These are phyloP conservation scores for Pachydiplax longipennis DNA, from an alignment of 2,888 invertebrate species.

Conservation along the genomic window DNA sequence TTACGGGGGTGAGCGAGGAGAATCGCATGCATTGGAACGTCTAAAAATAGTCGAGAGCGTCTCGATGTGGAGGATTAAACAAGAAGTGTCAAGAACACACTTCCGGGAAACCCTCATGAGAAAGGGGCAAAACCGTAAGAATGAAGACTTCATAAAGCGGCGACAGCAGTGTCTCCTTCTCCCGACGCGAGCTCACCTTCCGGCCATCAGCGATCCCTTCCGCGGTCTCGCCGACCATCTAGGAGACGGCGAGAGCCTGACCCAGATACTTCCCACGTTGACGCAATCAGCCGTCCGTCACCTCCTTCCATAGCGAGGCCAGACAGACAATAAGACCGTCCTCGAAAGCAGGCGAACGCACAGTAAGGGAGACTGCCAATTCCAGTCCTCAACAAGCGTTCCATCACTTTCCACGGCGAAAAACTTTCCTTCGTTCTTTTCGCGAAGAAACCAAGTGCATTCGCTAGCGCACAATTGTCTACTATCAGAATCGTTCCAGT, in stretches of 20 bases:
- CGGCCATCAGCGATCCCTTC: neutral
- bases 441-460: too few species aligned
- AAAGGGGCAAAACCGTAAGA: neutral
- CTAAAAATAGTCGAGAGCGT: too few species aligned
- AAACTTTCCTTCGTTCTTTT: neutral
- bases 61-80: too few species aligned
- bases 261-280: neutral
- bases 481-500: too few species aligned
- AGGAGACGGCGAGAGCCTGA: neutral
- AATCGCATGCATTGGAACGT: too few species aligned
- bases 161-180: neutral
- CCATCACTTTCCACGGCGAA: neutral
- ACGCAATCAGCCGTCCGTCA: neutral
- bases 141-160: neutral
- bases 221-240: neutral
- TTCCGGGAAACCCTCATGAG: neutral
- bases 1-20: too few species aligned
- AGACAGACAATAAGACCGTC: conserved; percentile 1
- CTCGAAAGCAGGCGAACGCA: neutral
- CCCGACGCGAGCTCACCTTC: neutral
- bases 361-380: neutral
- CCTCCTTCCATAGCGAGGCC: neutral
- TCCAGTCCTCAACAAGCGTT: neutral
- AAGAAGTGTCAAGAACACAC: neutral
- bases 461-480: too few species aligned